Base-by-base conservation (phyloP, 2,888 invertebrate species). In the Leucophenga maculata region DNA sequence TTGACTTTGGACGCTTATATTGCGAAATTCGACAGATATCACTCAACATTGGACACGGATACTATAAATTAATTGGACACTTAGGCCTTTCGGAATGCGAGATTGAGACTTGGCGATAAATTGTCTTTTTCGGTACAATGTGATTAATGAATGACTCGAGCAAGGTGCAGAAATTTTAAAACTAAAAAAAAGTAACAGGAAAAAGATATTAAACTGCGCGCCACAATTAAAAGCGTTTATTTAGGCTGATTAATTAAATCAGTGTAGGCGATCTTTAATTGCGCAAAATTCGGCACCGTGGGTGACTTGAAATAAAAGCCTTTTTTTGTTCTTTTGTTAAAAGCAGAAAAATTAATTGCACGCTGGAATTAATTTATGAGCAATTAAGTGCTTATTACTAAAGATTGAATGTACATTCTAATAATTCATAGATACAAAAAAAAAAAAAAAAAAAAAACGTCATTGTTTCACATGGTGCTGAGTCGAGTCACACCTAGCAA, bases 1-100 rank as follows among this genome's bases (percentile, higher is more conserved):
- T 67, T 71, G 69, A 72, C 67, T 72, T 75, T 72, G 72, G 44
- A 59, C 72, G 71, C 72, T 71, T 70, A 70, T 72, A 65, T 67
- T 72, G 68, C 65, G 68, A 74, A 39, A 1, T 39, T 39, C 39
- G 39, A 39, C 39, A 39, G 6, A 39, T 39, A 39, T 32, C 60
- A 39, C 44, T 60, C 55, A 39, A 57, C 26, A 13, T 31, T 32
- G 31, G 31, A 18, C 50, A 50, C 50, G 14, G 46, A 65, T 50
- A 48, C 39, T 39, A 39, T 11, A 39, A 39, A 39, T 39, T 39
- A 39, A 39, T 39, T 39, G 39, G 6, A 39, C 39, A 39, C 39
- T 39, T 39, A 39, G 39, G 39, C 39, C 39, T 39, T 39, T 39
- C 11, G 39, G 39, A 39, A 39, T 16, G 22, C 26, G 55, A 11